Evolutionary conservation across 1,140 invertebrate genomes (phyloP).

Genomic region (Popillia japonica): DNA sequence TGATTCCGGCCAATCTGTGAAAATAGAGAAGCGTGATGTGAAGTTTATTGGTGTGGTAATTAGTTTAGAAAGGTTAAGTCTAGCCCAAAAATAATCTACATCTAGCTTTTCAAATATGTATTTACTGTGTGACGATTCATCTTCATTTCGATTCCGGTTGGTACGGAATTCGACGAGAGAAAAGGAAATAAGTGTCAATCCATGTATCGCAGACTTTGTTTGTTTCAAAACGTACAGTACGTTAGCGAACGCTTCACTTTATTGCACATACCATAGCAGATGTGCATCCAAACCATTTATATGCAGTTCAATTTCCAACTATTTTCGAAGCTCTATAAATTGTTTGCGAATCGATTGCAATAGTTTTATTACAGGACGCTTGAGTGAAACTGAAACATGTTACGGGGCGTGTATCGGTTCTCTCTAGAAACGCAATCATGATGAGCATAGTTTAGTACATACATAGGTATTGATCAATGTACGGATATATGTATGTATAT

Average conservation of each 20-base stretch:
- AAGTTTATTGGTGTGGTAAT: too few relatives aligned
- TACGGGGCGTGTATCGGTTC: neutral
- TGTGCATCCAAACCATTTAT: neutral
- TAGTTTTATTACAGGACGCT: neutral
- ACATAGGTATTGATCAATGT: too few relatives aligned
- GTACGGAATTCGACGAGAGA: too few relatives aligned
- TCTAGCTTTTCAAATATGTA: too few relatives aligned
- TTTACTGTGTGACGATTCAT: too few relatives aligned
- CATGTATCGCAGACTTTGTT: neutral
- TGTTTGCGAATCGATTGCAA: neutral
- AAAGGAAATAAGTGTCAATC: neutral
- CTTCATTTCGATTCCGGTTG: too few relatives aligned
- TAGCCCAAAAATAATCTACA: too few relatives aligned
- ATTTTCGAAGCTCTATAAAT: neutral
- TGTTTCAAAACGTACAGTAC: neutral
- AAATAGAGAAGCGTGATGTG: too few relatives aligned
- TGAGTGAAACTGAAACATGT: neutral
- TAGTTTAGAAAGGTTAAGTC: too few relatives aligned
- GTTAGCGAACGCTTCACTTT: neutral
- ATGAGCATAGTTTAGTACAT: too few relatives aligned
- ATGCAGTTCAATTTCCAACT: neutral
- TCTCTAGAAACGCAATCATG: too few relatives aligned
- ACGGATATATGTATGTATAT: too few relatives aligned
- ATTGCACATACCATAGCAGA: neutral
- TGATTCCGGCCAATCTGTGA: slow-evolving; percentile 70